Base-by-base conservation (phyloP, 2,888 invertebrate genomes). In the Polia nebulosa region DNA sequence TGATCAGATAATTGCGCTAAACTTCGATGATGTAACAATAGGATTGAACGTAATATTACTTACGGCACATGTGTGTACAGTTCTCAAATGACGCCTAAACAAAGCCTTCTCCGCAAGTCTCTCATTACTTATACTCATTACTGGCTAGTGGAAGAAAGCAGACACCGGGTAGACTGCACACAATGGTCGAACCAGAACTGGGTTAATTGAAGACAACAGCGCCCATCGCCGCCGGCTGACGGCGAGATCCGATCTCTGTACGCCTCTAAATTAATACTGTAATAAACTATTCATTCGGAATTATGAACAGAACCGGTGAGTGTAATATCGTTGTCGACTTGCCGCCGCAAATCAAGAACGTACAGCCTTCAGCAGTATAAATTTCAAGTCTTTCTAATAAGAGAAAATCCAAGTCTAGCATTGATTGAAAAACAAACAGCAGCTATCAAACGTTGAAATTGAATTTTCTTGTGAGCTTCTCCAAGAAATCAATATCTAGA, bases 121-220 rank as follows among this genome's bases (percentile, higher is more conserved):
- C 88, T 87, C 90, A 90, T 91, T 91, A 93, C 92, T 93, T 93
- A 91, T 89, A 91, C 88, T 89, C 89, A 90, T 91, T 89, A 90
- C 87, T 87, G 78, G 83, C 84, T 86, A 88, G 88, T 90, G 90
- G 92, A 95, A 92, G 94, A 95, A 95, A 95, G 95, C 93, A 95
- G 95, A 95, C 95, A 93, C 91, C 91, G 88, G 78, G 89, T 88
- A 95, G 94, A 95, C 95, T 88, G 85, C 82, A 90, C 87, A 95
- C 94, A 94, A 93, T 93, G 92, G 90, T 83, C 88, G 85, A 81
- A 87, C 87, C 86, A 90, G 89, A 95, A 92, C 90, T 94, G 92
- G 95, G 95, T 94, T 94, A 95, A 95, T 94, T 93, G 93, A 93
- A 93, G 93, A 92, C 92, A 91, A 92, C 90, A 90, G 89, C 89